phyloP scores from a whole-genome alignment of 2,888 invertebrate genomes.

The Sesia apiformis region DNA sequence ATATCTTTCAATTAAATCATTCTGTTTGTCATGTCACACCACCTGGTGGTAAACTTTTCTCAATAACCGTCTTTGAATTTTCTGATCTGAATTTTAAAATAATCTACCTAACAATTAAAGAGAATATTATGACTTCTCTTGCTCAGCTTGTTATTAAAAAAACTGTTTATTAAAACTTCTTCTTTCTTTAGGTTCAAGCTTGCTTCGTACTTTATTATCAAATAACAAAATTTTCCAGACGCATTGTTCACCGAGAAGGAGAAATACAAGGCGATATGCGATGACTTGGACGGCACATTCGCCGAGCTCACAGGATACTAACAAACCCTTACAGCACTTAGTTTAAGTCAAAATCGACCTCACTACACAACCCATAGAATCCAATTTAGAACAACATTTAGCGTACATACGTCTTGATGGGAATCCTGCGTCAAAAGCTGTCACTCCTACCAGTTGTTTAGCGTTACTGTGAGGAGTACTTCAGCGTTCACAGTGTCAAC shows the following conservation, averaged over 20 bases:
- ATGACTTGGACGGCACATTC: conserved; percentile 97
- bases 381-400: conserved; percentile 25
- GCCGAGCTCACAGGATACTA: conserved; percentile 98
- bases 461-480: neutral
- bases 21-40: too few relatives aligned
- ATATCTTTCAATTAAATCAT: too few relatives aligned
- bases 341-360: conserved; percentile 51
- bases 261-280: conserved; percentile 97
- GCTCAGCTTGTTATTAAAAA: neutral
- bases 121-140: conserved; percentile 44
- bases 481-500: neutral
- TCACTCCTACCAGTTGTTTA: neutral
- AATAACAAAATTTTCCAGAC: conserved; percentile 78
- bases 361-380: conserved; percentile 23
- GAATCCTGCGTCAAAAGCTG: neutral
- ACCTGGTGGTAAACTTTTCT: too few relatives aligned
- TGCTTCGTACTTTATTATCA: neutral
- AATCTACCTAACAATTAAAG: conserved; percentile 13
- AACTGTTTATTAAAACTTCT: neutral
- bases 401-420: neutral
- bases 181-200: neutral
- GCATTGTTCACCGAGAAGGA: conserved; percentile 90
- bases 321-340: conserved; percentile 60
- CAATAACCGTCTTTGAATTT: too few relatives aligned
- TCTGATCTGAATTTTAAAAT: neutral